phyloP scores from a whole-genome alignment of 2,113 vertebrate species.

The Aplodontia rufa region DNA sequence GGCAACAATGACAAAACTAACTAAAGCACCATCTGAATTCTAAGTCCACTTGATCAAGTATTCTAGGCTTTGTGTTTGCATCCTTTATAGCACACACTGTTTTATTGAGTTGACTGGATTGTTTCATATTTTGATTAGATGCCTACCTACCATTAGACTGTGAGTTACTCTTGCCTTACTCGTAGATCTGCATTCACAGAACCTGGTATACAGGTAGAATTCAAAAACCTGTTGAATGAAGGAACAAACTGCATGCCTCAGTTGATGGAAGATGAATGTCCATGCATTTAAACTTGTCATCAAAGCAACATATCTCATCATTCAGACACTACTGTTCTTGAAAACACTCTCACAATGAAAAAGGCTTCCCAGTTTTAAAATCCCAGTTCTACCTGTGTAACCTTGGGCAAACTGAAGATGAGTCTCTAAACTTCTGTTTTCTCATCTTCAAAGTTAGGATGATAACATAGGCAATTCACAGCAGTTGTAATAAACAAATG shows the following conservation, averaged over 20 bases:
- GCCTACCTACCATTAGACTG: background rate
- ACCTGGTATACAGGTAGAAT: background rate
- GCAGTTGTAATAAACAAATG: background rate
- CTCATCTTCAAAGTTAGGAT: background rate
- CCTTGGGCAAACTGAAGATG: background rate
- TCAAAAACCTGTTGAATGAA: background rate
- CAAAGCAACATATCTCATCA: background rate
- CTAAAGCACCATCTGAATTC: background rate
- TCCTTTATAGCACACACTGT: background rate
- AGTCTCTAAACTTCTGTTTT: background rate
- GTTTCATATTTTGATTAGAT: background rate
- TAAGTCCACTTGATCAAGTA: background rate
- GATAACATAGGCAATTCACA: background rate
- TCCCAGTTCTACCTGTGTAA: background rate
- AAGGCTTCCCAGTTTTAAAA: background rate
- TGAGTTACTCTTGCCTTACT: background rate
- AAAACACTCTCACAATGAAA: background rate
- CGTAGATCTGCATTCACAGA: background rate
- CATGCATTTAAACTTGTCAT: background rate
- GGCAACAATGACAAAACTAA: too few relatives aligned
- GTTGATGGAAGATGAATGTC: background rate
- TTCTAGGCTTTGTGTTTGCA: background rate
- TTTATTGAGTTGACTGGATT: slow-evolving; percentile 5
- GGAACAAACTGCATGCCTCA: background rate
- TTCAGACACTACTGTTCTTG: background rate